Base-by-base conservation (phyloP, 2,888 invertebrate species). In the Ennomos fuscantarius region DNA sequence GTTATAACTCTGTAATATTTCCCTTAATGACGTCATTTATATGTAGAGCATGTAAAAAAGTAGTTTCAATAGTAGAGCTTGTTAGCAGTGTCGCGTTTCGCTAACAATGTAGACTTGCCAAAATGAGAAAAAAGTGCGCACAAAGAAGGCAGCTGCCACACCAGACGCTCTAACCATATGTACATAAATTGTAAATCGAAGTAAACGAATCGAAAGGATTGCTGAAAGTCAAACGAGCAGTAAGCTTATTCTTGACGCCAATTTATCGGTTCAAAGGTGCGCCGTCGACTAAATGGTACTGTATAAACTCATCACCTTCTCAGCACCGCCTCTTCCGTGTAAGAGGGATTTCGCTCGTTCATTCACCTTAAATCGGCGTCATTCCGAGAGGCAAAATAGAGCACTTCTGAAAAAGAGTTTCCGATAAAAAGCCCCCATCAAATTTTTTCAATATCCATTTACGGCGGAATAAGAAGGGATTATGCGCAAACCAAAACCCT, bases 341-440 rank as follows among this genome's bases (percentile, higher is more conserved):
- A 81, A 65, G 80, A 80, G 78, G 83, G 86, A 87, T 91, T 87
- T 85, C 69, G 84, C 87, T 88, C 87, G 87, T 89, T 90, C 87
- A 87, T 89, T 89, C 90, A 87, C 86, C 88, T 89, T 89, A 89
- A 90, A 89, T 89, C 84, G 89, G 81, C 84, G 85, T 88, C 87
- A 89, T 89, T 90, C 76, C 76, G 78, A 83, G 74, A 86, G 80
- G 86, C 87, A 86, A 89, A 91, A 87, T 89, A 89, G 87, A 86
- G 83, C 83, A 84, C 82, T 87, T 82, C 82, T 76, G 78, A 83
- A 84, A 86, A 87, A 87, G 86, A 84, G 79, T 83, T 89, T 85
- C 79, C 88, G 83, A 89, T 86, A 87, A 88, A 89, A 84, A 75
- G 82, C 74, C 76, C 79, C 84, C 78, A 86, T 86, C 83, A 86